Conservation (phyloP, 2,888 invertebrate genomes). For the Allolobophora icterica region DNA sequence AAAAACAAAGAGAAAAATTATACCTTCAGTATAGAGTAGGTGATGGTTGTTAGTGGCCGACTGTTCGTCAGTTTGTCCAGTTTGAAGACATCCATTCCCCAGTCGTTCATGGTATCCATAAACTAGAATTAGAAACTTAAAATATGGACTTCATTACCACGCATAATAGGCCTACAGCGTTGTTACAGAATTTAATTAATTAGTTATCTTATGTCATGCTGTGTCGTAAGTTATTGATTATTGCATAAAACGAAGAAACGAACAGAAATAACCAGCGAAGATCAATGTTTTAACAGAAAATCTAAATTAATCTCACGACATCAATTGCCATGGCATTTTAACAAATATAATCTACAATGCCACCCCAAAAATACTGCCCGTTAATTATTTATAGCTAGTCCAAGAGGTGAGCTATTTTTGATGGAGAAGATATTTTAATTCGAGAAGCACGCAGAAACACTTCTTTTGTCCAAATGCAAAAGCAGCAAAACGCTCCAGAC, state of each 20-base stretch:
- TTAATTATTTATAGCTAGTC: too few species aligned
- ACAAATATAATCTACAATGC: not conserved
- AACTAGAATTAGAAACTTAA: slow-evolving; percentile 54
- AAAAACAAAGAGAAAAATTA: not conserved
- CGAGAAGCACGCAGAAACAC: too few species aligned
- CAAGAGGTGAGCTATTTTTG: too few species aligned
- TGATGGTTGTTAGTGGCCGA: slow-evolving; percentile 88
- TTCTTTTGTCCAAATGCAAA: too few species aligned
- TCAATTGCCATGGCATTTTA: not conserved
- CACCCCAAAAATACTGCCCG: too few species aligned
- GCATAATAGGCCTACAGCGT: not conserved
- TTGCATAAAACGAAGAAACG: not conserved
- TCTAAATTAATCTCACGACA: not conserved
- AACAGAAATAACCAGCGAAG: not conserved
- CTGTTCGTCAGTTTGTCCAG: slow-evolving; percentile 86
- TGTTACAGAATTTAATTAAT: not conserved
- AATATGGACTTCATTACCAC: not conserved
- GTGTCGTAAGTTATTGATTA: not conserved
- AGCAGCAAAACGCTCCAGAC: too few species aligned
- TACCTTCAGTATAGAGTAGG: slow-evolving; percentile 81
- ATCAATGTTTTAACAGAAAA: not conserved
- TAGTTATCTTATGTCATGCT: not conserved
- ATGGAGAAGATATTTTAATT: too few species aligned
- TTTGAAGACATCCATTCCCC: slow-evolving; percentile 96
- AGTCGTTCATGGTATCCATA: slow-evolving; percentile 79